phyloP scores from a whole-genome alignment of 2,888 invertebrate species.

The Cheilosia vernalis region DNA sequence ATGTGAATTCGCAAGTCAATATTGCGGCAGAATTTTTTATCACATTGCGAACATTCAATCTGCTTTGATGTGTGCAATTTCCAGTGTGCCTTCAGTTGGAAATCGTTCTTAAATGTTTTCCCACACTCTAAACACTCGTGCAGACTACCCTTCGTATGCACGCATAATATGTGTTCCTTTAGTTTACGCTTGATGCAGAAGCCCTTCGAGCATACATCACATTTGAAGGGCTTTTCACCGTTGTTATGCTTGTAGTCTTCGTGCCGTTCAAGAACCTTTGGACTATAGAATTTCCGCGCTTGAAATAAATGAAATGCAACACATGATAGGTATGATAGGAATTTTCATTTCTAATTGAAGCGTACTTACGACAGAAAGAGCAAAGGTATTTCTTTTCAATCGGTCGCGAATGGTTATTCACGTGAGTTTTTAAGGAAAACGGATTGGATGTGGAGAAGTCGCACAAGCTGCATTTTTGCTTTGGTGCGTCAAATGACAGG shows the following conservation, averaged over 20 bases:
- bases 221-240: slow-evolving; percentile 42
- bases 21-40: slow-evolving; percentile 76
- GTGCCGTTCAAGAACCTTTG: slow-evolving; percentile 68
- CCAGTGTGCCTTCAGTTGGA: slow-evolving; percentile 76
- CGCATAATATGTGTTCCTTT: slow-evolving; percentile 43
- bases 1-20: slow-evolving; percentile 77
- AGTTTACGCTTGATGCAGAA: slow-evolving; percentile 43
- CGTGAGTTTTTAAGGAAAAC: slow-evolving; percentile 36
- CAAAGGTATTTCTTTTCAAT: slow-evolving; percentile 57
- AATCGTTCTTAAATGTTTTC: slow-evolving; percentile 76
- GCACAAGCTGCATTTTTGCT: slow-evolving; percentile 43
- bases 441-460: slow-evolving; percentile 39
- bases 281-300: slow-evolving; percentile 69
- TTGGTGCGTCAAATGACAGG: slow-evolving; percentile 22
- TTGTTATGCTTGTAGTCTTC: slow-evolving; percentile 70
- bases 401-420: slow-evolving; percentile 43
- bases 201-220: slow-evolving; percentile 47
- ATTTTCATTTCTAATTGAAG: not conserved
- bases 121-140: slow-evolving; percentile 76
- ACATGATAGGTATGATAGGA: no score
- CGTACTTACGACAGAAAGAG: slow-evolving; percentile 59
- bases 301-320: not conserved
- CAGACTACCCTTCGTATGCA: slow-evolving; percentile 60
- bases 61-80: slow-evolving; percentile 75
- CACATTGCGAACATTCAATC: slow-evolving; percentile 76